phyloP scores from a whole-genome alignment of 2,797 vertebrate genomes.

The Amphiprion clarkii region DNA sequence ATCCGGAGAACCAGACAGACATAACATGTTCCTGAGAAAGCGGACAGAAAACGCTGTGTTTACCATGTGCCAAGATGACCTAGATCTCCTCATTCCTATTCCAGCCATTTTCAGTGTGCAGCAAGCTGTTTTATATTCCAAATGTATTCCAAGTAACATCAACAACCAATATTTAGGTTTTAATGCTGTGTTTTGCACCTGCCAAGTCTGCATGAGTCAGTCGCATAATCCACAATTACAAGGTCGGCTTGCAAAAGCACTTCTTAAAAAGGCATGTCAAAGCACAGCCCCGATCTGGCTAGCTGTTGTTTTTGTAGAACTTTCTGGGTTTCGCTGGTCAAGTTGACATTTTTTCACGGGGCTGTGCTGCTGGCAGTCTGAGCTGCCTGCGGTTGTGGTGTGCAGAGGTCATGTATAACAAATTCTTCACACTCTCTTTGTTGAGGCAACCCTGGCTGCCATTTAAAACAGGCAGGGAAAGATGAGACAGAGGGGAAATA shows the following conservation, averaged over 20 bases:
- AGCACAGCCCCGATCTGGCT: constrained; percentile 72
- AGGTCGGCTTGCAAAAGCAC: constrained; percentile 78
- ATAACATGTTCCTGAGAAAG: constrained; percentile 58
- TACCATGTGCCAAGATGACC: constrained; percentile 55
- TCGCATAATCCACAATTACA: constrained; percentile 82
- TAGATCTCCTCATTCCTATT: constrained; percentile 54
- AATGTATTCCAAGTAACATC: constrained; percentile 66
- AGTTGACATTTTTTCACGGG: constrained; percentile 78
- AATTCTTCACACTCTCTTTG: constrained; percentile 86
- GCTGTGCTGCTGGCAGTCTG: constrained; percentile 71
- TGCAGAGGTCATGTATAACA: constrained; percentile 86
- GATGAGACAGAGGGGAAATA: constrained; percentile 72
- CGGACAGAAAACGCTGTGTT: constrained; percentile 66
- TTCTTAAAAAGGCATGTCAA: constrained; percentile 82
- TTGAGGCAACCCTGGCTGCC: constrained; percentile 77
- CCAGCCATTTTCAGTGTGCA: constrained; percentile 50
- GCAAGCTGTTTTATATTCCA: constrained; percentile 59
- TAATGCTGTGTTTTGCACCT: constrained; percentile 78
- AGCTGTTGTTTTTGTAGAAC: constrained; percentile 70
- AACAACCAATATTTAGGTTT: constrained; percentile 79
- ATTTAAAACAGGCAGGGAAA: constrained; percentile 80
- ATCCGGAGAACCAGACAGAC: constrained; percentile 70
- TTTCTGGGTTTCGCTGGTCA: constrained; percentile 72
- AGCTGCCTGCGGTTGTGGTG: constrained; percentile 75
- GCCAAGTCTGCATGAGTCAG: constrained; percentile 79